Evolutionary conservation across 2,888 invertebrate genomes (phyloP), one percentile per base, ranked within the genome.

Genomic region (Epinotia brunnichana): DNA sequence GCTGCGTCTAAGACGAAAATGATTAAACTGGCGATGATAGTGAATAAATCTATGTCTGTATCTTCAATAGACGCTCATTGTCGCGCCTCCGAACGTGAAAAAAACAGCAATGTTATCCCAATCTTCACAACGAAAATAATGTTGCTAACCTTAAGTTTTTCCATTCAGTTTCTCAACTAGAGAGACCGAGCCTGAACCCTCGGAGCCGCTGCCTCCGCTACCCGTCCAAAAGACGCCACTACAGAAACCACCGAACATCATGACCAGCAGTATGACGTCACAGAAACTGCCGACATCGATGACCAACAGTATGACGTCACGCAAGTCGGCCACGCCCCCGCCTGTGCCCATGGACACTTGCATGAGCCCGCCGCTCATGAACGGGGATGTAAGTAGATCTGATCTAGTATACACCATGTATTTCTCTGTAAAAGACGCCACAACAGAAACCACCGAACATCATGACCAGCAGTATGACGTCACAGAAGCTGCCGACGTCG

Each of bases 331-430:
- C 9, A 80, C 82, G 0, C 86, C 87, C 0, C 85, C 90, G 1
- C 86, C 88, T 0, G 78, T 88, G 2, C 86, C 89, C 0, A 88
- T 89, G 85, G 92, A 92, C 74, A 89, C 89, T 0, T 92, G 92
- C 75, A 83, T 88, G 62, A 93, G 92, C 71, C 92, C 92, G 0
- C 90, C 92, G 73, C 90, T 88, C 0, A 81, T 82, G 77, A 92
- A 92, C 60, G 92, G 91, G 5, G 92, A 93, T 59, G 92, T 92
- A 77, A 89, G 89, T 82, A n/a, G 11, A 19, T 17, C 9, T 2
- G 5, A n/a, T 13, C 7, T 41, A 41, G 39, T 39, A 39, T 10
- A n/a, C n/a, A n/a, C n/a, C n/a, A n/a, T n/a, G n/a, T n/a, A n/a
- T n/a, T n/a, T n/a, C n/a, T n/a, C n/a, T n/a, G n/a, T n/a, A 68